A percentile compares a stretch with the other conserved stretches of the same genome.
Evolutionary conservation across 2,797 vertebrate genomes (phyloP).

Genomic region (Pteropus rufus): DNA sequence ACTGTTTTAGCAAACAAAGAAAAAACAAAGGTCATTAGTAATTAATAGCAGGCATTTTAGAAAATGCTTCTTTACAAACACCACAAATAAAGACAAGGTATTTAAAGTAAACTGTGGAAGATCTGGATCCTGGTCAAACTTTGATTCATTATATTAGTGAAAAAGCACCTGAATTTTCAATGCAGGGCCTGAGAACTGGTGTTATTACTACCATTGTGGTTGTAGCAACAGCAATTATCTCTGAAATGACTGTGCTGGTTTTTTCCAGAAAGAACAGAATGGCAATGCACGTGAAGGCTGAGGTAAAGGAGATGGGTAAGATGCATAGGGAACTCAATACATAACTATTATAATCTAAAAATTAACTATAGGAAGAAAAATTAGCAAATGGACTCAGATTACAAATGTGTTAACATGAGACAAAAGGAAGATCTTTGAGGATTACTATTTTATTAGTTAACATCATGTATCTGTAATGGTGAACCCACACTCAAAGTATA

Average conservation of each 20-base stretch:
- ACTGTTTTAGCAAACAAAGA: not conserved
- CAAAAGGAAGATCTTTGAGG: not conserved
- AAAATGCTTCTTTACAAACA: not conserved
- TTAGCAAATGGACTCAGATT: not conserved
- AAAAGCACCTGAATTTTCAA: slow-evolving; percentile 87
- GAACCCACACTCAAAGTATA: slow-evolving; percentile 3
- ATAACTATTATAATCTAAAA: slow-evolving; percentile 44
- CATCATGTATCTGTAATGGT: not conserved
- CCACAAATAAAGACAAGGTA: not conserved
- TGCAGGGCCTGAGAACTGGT: slow-evolving; percentile 86
- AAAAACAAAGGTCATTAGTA: not conserved
- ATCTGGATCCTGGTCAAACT: slow-evolving; percentile 81
- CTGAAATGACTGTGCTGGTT: slow-evolving; percentile 87
- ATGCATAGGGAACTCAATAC: slow-evolving; percentile 82
- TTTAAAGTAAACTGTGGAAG: not conserved
- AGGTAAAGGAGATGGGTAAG: slow-evolving; percentile 90
- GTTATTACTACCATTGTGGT: slow-evolving; percentile 91
- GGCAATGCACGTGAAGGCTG: slow-evolving; percentile 82
- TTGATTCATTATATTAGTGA: slow-evolving; percentile 90
- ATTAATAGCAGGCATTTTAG: not conserved
- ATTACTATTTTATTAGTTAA: slow-evolving; percentile 5
- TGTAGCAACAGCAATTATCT: slow-evolving; percentile 85
- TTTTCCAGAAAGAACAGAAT: slow-evolving; percentile 76
- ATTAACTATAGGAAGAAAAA: not conserved
- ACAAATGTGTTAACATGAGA: not conserved